Evolutionary conservation across 2,113 vertebrate genomes (phyloP), one percentile per base, ranked within the genome.

Genomic region (Litocranius walleri): DNA sequence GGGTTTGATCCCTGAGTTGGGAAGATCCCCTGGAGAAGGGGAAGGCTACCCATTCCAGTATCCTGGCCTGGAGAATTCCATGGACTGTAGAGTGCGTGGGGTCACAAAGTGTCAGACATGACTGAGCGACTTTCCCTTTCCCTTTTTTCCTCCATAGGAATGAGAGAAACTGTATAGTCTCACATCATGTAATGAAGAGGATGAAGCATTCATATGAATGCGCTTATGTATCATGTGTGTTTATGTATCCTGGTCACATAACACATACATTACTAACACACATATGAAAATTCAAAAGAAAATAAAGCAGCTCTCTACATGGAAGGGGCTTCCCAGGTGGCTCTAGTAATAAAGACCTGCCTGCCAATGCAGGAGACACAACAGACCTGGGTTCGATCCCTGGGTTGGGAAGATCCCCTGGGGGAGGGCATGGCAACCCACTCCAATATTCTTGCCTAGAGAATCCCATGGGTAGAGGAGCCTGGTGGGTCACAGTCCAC

Each of bases 1-100:
- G 5, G 19, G n/a, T 71, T 71, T 0, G 0, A 71, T 23, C 10
- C n/a, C 19, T 71, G 19, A 21, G n/a, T 71, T 12, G 10, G 19
- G 67, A 71, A 71, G n/a, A 40, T 71, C n/a, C n/a, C 19, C 1
- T 71, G n/a, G n/a, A 71, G n/a, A 12, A 71, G 5, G 67, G 19
- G 1, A 71, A 71, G 67, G n/a, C 67, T 71, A 40, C n/a, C n/a
- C 9, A 40, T 19, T 71, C 19, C n/a, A 40, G 19, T 23, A 40
- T 36, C 3, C 19, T 40, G 67, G 19, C 67, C 19, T 40, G n/a
- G 5, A 23, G 19, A 40, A 40, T 40, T 40, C 19, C 67, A 23
- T 23, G n/a, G 19, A 40, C 64, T 23, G n/a, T 71, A 71, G n/a
- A 71, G 64, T 71, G 19, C 5, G 0, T 71, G 64, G n/a, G n/a